phyloP scores from a whole-genome alignment of 1,140 invertebrate species.

The Drosophila watanabei region DNA sequence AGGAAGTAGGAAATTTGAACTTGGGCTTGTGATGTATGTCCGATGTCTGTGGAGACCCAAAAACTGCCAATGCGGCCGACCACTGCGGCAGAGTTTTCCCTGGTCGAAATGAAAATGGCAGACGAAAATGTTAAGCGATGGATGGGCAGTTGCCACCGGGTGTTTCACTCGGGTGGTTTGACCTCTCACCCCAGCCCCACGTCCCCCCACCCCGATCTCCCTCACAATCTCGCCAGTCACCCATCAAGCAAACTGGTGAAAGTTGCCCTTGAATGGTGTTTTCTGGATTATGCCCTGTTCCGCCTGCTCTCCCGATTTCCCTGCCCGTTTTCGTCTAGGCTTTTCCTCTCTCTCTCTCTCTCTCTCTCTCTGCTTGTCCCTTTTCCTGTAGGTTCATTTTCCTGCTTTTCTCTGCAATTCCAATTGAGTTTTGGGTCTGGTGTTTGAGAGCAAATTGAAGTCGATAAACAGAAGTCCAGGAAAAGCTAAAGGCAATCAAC shows the following conservation, averaged over 20 bases:
- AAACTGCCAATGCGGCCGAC: constrained; percentile 76
- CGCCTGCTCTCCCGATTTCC: constrained; percentile 20
- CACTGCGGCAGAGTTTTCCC: constrained; percentile 71
- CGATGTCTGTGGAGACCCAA: constrained; percentile 52
- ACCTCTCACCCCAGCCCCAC: constrained; percentile 35
- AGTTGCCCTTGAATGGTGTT: constrained; percentile 82
- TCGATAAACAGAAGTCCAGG: constrained; percentile 70
- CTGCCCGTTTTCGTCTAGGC: constrained; percentile 13
- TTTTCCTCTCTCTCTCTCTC: not conserved
- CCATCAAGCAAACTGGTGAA: constrained; percentile 66
- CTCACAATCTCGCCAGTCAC: constrained; percentile 8
- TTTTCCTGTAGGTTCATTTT: constrained; percentile 22
- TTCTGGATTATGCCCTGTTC: constrained; percentile 67
- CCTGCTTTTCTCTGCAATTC: constrained; percentile 23
- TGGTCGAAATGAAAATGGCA: constrained; percentile 76
- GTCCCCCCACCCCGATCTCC: not conserved
- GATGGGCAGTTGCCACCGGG: constrained; percentile 51
- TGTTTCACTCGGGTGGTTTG: constrained; percentile 37
- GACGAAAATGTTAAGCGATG: constrained; percentile 60
- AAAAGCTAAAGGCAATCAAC: constrained; percentile 50
- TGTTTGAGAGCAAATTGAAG: constrained; percentile 74
- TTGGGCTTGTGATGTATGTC: constrained; percentile 80
- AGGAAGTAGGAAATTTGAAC: constrained; percentile 79
- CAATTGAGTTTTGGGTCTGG: constrained; percentile 68
- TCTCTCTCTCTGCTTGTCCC: not conserved